Percentiles rank a stretch among this genome's conserved stretches.
phyloP scores from a whole-genome alignment of 2,113 vertebrate genomes.

The Dicaeum eximium region DNA sequence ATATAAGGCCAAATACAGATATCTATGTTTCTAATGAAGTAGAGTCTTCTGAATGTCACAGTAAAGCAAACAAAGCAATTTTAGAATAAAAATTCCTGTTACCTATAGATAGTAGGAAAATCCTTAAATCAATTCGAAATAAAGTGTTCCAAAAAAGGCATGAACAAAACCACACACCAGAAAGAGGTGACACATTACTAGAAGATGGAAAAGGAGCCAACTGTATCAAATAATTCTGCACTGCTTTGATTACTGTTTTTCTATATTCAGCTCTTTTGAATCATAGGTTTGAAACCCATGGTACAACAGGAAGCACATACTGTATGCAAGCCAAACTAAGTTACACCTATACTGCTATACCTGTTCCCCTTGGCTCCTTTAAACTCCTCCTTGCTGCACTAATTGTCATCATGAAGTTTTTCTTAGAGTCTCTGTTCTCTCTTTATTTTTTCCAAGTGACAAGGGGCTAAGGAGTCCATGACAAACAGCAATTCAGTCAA shows the following conservation, averaged over 20 bases:
- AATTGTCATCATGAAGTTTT: not conserved
- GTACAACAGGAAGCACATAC: not conserved
- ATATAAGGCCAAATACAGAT: not conserved
- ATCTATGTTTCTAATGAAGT: not conserved
- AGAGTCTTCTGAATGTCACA: not conserved
- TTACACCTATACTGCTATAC: not conserved
- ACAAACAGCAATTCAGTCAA: not conserved
- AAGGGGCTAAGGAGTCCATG: not conserved
- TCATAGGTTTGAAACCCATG: not conserved
- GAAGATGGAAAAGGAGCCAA: not conserved
- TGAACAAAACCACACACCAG: not conserved
- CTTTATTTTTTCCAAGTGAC: not conserved
- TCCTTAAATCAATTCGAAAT: not conserved
- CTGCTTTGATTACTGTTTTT: not conserved
- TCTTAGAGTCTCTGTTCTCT: not conserved
- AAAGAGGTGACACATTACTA: not conserved
- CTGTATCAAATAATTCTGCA: not conserved
- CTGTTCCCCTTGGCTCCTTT: not conserved
- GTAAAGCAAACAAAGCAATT: not conserved
- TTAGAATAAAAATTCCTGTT: not conserved
- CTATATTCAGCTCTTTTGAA: not conserved
- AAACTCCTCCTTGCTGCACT: not conserved
- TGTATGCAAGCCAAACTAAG: not conserved
- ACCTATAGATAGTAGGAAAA: not conserved
- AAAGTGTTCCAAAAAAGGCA: not conserved